Conservation (phyloP, 2,797 vertebrate genomes). For the Halcyon leucocephala region DNA sequence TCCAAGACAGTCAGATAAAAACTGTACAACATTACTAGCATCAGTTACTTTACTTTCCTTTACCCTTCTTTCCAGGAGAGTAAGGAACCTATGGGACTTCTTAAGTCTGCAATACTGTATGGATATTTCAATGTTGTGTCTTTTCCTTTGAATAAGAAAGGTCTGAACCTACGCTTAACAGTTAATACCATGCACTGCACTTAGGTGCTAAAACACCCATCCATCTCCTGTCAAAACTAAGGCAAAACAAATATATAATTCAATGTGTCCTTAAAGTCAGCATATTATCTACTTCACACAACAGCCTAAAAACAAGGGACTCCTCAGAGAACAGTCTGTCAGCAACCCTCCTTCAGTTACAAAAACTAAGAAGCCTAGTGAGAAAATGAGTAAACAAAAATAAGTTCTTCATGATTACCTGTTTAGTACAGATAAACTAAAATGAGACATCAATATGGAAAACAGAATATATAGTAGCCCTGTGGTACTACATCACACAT, state of each 20-base stretch:
- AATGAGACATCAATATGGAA: neutral
- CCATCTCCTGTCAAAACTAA: neutral
- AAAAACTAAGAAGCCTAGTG: neutral
- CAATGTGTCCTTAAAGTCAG: neutral
- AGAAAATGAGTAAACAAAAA: neutral
- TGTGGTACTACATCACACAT: neutral
- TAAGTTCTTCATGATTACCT: neutral
- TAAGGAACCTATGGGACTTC: neutral
- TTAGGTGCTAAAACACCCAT: neutral
- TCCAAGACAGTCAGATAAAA: neutral
- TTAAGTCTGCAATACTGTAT: neutral
- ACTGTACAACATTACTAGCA: neutral
- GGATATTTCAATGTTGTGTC: neutral
- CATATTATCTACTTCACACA: neutral
- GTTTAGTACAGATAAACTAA: neutral
- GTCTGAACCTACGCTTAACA: neutral
- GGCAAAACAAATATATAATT: neutral
- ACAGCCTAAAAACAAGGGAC: neutral
- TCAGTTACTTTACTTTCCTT: neutral
- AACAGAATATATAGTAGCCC: neutral
- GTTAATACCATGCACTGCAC: neutral
- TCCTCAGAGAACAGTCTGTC: neutral
- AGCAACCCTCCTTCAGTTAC: neutral
- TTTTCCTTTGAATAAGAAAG: neutral
- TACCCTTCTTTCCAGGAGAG: neutral